Evolutionary conservation across 2,888 invertebrate genomes (phyloP).

Genomic region (Ametastegia equiseti): DNA sequence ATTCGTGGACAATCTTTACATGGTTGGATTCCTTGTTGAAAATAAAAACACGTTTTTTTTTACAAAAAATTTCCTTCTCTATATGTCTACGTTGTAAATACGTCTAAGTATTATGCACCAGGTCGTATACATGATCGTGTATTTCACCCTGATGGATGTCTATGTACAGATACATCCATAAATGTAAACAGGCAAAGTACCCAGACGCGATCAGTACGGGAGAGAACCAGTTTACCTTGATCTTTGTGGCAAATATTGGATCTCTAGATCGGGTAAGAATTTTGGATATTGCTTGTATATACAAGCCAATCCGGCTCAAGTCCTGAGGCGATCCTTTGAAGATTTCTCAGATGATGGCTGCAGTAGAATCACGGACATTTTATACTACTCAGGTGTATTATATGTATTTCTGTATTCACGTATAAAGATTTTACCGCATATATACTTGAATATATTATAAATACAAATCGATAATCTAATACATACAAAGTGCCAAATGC

Average conservation of each 20-base stretch:
- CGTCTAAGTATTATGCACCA: neutral
- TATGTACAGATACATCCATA: neutral
- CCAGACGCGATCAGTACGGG: conserved; percentile 31
- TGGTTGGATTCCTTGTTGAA: too few species aligned
- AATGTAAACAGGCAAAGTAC: conserved; percentile 35
- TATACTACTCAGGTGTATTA: neutral
- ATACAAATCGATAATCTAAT: neutral
- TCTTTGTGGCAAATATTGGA: conserved; percentile 71
- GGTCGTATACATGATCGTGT: too few species aligned
- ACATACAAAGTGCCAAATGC: neutral
- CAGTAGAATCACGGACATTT: conserved; percentile 17
- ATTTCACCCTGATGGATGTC: neutral
- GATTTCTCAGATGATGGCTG: conserved; percentile 15
- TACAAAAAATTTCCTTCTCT: too few species aligned
- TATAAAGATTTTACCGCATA: neutral
- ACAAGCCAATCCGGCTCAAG: conserved; percentile 41
- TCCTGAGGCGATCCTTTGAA: conserved; percentile 43
- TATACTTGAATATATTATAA: neutral
- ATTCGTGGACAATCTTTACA: too few species aligned
- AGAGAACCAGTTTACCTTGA: conserved; percentile 63
- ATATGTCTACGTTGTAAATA: neutral
- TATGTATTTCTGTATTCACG: neutral
- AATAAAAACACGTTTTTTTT: too few species aligned
- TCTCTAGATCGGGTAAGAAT: conserved; percentile 67
- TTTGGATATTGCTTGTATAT: conserved; percentile 69